Evolutionary conservation across 2,888 invertebrate species (phyloP).

Genomic region (Deilephila porcellus): DNA sequence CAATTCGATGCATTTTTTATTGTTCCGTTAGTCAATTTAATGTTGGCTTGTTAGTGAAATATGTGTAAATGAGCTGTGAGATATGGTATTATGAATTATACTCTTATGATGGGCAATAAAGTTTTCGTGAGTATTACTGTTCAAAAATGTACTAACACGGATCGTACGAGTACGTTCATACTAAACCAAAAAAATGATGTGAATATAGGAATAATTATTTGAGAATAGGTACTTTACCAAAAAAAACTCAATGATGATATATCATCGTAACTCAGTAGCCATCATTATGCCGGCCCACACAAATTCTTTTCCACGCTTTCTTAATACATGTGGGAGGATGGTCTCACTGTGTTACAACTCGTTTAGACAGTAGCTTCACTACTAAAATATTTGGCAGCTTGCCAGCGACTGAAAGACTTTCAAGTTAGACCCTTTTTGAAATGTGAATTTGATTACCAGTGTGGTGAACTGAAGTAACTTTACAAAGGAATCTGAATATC

Average conservation of each 20-base stretch:
- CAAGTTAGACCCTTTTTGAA: not conserved
- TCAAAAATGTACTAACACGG: too few species aligned
- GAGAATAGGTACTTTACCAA: too few species aligned
- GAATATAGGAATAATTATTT: not conserved
- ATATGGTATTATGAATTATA: too few species aligned
- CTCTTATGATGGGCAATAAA: too few species aligned
- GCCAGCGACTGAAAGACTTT: not conserved
- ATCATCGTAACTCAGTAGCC: not conserved
- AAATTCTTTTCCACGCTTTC: slow-evolving; percentile 23
- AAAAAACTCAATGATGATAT: too few species aligned
- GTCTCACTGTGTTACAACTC: not conserved
- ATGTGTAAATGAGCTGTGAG: too few species aligned
- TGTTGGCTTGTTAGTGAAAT: not conserved
- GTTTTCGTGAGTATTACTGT: too few species aligned
- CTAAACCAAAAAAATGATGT: too few species aligned
- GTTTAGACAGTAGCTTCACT: not conserved
- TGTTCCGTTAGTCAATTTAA: slow-evolving; percentile 17
- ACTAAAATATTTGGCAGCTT: not conserved
- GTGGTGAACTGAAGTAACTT: too few species aligned
- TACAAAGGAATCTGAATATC: too few species aligned
- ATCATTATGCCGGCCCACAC: slow-evolving; percentile 15
- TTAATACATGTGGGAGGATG: slow-evolving; percentile 12
- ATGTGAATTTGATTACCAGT: not conserved
- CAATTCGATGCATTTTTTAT: not conserved
- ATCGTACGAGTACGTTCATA: too few species aligned